Evolutionary conservation across 1,140 invertebrate species (phyloP), one percentile per base, ranked within the genome.

Genomic region (Drosophila oshimai): DNA sequence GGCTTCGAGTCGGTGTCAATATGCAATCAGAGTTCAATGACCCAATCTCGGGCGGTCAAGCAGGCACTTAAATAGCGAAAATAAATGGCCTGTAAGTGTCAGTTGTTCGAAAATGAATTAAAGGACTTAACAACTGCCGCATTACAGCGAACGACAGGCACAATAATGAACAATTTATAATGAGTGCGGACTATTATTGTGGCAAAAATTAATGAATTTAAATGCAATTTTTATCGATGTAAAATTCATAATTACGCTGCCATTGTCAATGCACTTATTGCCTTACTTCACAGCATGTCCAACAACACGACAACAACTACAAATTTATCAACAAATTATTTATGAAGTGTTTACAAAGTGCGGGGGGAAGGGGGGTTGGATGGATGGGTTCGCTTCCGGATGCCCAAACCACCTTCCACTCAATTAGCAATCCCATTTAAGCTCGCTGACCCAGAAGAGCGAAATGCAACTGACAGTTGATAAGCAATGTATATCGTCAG

Each of bases 21-120:
- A 55, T 60, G 51, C 55, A 73, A 64, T 74, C 55, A 12, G 7
- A 47, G 79, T 84, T 84, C 78, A 65, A 78, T 79, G 74, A 72
- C 58, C 80, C 76, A 60, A 70, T 60, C 67, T 44, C 12, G 54
- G 67, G 4, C 28, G 13, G 44, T 49, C 20, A 29, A 36, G 54
- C 65, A 42, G 61, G 44, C 79, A 79, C 64, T 83, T 79, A 71
- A 84, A 74, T 29, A 28, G 41, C 45, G 17, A 70, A 49, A 73
- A 84, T 70, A 71, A 79, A 83, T 83, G 73, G 80, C 69, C 79
- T 84, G 74, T 74, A 79, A 79, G 77, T 75, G 79, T 86, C 79
- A 72, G 64, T 86, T 79, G 73, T 57, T 84, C 37, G 50, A 83
- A 79, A 73, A 79, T 62, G 80, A 74, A 84, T 84, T 84, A 78